Evolutionary conservation across 2,888 invertebrate genomes (phyloP), one percentile per base, ranked within the genome.

Genomic region (Mesopsocus fuscifrons): DNA sequence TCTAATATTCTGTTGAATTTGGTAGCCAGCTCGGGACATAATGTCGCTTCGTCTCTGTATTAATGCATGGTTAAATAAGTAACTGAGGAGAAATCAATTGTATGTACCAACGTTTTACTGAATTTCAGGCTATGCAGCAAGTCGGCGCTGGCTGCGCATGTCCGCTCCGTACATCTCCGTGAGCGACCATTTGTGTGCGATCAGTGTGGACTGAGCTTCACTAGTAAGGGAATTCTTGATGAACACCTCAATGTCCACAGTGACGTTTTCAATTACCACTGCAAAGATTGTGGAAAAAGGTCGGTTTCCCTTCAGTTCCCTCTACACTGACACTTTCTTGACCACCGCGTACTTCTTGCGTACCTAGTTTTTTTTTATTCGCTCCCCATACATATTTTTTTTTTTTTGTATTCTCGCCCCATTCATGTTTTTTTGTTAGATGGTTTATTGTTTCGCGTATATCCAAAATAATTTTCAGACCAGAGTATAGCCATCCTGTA

Each of bases 221-320:
- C 68, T 42, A 68, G 69, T 46, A 65, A 64, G 55, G 69, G 69
- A 42, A 68, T 68, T 54, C 57, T 70, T 53, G 62, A 66, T 2
- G 68, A 69, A 50, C 70, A 70, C 52, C 61, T 67, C 50, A 68
- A 68, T 46, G 69, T 68, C 49, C 70, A 70, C 54, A 68, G 68
- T 56, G 68, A 68, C 50, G 68, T 65, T 50, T 68, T 67, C 49
- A 67, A 66, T 2, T 67, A 61, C 57, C 60, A 59, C 22, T 70
- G 70, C 57, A 57, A 57, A 43, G 64, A 63, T 41, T 70, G 70
- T 50, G 56, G 59, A 30, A 69, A 69, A 52, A 55, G 61, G 68
- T 67, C 48, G 55, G 61, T 41, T 5, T 3, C 6, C 5, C 9
- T 6, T 40, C 17, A 42, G 31, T 43, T 17, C 1, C 33, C 13